Evolutionary conservation across 1,140 invertebrate genomes (phyloP).

Genomic region (Drosophila varians): DNA sequence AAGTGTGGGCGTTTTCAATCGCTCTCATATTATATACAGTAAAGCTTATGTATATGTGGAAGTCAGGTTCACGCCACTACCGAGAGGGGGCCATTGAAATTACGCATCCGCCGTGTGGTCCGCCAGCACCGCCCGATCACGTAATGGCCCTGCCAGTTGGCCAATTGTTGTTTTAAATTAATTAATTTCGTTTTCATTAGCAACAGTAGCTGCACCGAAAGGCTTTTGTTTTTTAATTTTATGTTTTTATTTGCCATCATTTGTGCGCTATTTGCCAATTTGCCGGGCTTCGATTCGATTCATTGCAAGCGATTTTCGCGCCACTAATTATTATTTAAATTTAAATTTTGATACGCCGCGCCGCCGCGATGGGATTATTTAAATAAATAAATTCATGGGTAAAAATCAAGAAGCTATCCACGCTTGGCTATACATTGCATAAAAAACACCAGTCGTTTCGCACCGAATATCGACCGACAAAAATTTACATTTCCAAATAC

Average conservation of each 20-base stretch:
- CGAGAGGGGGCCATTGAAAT: slow-evolving; percentile 49
- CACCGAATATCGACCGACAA: slow-evolving; percentile 47
- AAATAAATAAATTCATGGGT: slow-evolving; percentile 73
- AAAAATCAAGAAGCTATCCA: slow-evolving; percentile 70
- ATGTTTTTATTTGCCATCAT: slow-evolving; percentile 69
- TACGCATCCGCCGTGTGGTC: slow-evolving; percentile 52
- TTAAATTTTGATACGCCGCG: slow-evolving; percentile 69
- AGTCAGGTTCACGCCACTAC: slow-evolving; percentile 20
- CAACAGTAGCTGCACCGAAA: slow-evolving; percentile 31
- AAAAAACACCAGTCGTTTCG: slow-evolving; percentile 11
- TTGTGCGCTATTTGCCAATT: slow-evolving; percentile 72
- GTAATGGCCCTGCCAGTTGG: slow-evolving; percentile 27
- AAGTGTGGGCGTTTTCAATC: slow-evolving; percentile 73
- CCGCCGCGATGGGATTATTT: slow-evolving; percentile 71
- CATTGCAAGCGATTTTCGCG: slow-evolving; percentile 71
- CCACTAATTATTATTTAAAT: slow-evolving; percentile 81
- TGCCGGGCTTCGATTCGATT: slow-evolving; percentile 49
- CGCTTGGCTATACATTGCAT: slow-evolving; percentile 6
- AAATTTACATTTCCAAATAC: slow-evolving; percentile 39
- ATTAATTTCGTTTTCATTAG: slow-evolving; percentile 78
- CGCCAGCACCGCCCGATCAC: slow-evolving; percentile 18
- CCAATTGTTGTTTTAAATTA: slow-evolving; percentile 79
- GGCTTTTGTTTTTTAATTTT: slow-evolving; percentile 68
- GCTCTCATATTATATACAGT: slow-evolving; percentile 28
- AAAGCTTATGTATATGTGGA: neutral